Evolutionary conservation across 1,140 invertebrate genomes (phyloP).

Genomic region (Musca domestica): DNA sequence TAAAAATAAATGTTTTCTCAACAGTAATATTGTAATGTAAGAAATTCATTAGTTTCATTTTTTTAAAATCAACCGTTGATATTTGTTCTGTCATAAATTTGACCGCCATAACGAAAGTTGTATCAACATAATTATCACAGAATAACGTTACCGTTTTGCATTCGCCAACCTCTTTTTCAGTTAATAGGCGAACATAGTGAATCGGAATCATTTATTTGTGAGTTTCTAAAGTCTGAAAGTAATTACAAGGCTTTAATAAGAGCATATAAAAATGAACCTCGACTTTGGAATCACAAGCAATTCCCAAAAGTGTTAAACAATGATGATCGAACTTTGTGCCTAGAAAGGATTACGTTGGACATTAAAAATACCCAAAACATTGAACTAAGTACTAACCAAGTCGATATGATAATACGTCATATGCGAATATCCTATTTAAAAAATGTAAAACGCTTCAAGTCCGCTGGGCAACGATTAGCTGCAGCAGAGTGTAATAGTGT

Average conservation of each 20-base stretch:
- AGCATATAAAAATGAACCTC: background rate
- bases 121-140: no score
- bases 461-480: background rate
- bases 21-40: no score
- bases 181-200: no score
- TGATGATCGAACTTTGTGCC: no score
- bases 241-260: background rate
- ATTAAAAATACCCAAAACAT: background rate
- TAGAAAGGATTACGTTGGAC: background rate
- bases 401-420: background rate
- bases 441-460: background rate
- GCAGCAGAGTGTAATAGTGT: background rate
- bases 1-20: no score
- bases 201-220: background rate
- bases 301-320: no score
- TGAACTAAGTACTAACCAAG: background rate
- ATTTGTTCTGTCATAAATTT: no score
- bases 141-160: no score
- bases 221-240: background rate
- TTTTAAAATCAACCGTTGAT: no score
- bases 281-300: background rate
- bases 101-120: no score
- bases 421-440: background rate
- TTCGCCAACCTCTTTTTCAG: no score
- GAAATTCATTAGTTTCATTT: no score